Evolutionary conservation across 2,888 invertebrate genomes (phyloP).

Genomic region (Aromia moschata): DNA sequence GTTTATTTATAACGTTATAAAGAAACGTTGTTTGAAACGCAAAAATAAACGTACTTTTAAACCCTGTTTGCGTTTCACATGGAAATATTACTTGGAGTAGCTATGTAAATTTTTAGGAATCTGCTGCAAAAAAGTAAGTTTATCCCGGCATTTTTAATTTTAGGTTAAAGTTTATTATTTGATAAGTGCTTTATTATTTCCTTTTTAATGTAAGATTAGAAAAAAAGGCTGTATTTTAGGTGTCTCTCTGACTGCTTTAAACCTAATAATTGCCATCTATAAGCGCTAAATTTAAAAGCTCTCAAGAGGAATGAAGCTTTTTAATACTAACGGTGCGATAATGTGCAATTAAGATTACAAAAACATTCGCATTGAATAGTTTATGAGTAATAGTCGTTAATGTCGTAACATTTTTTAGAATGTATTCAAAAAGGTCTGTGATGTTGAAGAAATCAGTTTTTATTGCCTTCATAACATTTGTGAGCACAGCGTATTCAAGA

Average conservation of each 20-base stretch:
- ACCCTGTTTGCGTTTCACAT: no score
- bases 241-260: slow-evolving; percentile 7
- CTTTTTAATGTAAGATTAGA: not conserved
- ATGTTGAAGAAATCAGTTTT: slow-evolving; percentile 49
- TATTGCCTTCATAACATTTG: slow-evolving; percentile 44
- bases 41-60: no score
- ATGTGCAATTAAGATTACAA: not conserved
- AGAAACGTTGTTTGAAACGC: no score
- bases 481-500: slow-evolving; percentile 49
- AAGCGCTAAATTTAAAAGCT: slow-evolving; percentile 3
- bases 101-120: no score
- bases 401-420: slow-evolving; percentile 43
- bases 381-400: not conserved
- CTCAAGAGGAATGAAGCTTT: slow-evolving; percentile 49
- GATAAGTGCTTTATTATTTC: not conserved
- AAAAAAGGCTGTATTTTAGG: slow-evolving; percentile 10
- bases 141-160: no score
- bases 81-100: no score
- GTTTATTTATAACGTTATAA: no score
- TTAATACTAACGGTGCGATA: slow-evolving; percentile 46
- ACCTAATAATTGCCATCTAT: slow-evolving; percentile 4
- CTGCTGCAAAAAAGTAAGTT: no score
- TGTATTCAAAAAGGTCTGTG: slow-evolving; percentile 48
- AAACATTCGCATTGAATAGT: not conserved
- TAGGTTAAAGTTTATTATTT: no score